Conservation (phyloP, 2,888 invertebrate species). For the Agrochola lota region DNA sequence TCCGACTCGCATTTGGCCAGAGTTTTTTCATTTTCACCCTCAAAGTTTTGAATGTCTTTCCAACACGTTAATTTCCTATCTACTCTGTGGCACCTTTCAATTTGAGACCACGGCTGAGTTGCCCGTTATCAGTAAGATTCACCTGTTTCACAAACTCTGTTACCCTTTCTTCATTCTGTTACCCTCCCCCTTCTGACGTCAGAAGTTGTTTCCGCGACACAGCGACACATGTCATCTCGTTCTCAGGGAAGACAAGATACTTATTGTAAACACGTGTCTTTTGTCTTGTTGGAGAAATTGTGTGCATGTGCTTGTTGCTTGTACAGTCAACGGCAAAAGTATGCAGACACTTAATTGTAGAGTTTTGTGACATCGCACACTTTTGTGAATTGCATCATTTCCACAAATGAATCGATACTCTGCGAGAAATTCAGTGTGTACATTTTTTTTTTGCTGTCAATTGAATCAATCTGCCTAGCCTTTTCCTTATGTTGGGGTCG, state of each 20-base stretch:
- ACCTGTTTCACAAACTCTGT: neutral
- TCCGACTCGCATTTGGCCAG: too few species aligned
- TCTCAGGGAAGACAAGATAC: slow-evolving; percentile 46
- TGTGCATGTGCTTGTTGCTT: slow-evolving; percentile 22
- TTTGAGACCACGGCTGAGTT: neutral
- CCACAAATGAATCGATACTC: neutral
- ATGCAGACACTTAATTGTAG: too few species aligned
- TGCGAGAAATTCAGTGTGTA: neutral
- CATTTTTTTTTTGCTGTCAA: neutral
- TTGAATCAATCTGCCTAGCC: too few species aligned
- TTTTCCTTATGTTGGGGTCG: too few species aligned
- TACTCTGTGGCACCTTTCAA: neutral
- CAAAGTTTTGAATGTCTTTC: neutral
- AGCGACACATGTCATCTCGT: slow-evolving; percentile 45
- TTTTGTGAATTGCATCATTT: neutral
- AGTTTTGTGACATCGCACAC: too few species aligned
- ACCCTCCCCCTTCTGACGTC: slow-evolving; percentile 27
- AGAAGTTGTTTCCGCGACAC: slow-evolving; percentile 33
- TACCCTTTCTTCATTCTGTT: neutral
- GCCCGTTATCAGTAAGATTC: neutral
- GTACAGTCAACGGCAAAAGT: neutral
- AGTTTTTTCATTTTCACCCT: too few species aligned
- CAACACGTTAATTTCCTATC: neutral
- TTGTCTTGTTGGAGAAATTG: slow-evolving; percentile 22
- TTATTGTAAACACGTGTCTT: slow-evolving; percentile 53